Evolutionary conservation across 2,113 vertebrate genomes (phyloP), one percentile per base, ranked within the genome.

Genomic region (Spilogale gracilis): DNA sequence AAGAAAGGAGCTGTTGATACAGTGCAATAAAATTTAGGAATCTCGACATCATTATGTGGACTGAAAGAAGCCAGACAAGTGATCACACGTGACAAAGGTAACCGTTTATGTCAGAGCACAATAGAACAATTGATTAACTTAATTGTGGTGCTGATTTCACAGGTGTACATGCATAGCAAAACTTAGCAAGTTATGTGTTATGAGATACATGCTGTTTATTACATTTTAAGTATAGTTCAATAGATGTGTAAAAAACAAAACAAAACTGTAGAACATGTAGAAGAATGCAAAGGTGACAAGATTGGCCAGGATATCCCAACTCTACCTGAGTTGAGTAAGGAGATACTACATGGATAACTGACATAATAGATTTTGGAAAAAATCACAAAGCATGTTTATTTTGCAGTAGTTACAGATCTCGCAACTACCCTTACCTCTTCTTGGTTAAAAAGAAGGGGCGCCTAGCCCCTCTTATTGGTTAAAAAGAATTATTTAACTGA

Each of bases 361-460:
- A 61, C 6, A 50, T 14, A 73, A 86, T 6, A 76, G 25, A 86
- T 90, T 65, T 89, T 82, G 13, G 1, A 25, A 5, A 27, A 56
- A 69, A 69, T 58, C 81, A 76, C 6, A 16, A 5, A 20, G 5
- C 56, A 3, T 32, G 4, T 32, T 69, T 71, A 52, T 61, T 94
- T 91, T 95, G 56, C 18, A n/a, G 71, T 61, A n/a, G 17, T 83
- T 93, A 60, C 2, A n/a, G 60, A 27, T 96, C 18, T 91, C 60
- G 92, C 21, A 0, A 69, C 38, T 9, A 12, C 25, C 17, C 86
- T 81, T 76, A 43, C 23, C 17, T 91, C 76, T 67, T 52, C 63
- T 30, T 56, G 11, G 38, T 69, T 81, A 45, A 60, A 89, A 93
- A 11, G 4, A 78, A 16, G 38, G 38, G 38, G 6, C 45, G 5